These are phyloP conservation scores for Genyomyrus donnyi DNA, from an alignment of 2,113 vertebrate species.

Conservation along the genomic window DNA sequence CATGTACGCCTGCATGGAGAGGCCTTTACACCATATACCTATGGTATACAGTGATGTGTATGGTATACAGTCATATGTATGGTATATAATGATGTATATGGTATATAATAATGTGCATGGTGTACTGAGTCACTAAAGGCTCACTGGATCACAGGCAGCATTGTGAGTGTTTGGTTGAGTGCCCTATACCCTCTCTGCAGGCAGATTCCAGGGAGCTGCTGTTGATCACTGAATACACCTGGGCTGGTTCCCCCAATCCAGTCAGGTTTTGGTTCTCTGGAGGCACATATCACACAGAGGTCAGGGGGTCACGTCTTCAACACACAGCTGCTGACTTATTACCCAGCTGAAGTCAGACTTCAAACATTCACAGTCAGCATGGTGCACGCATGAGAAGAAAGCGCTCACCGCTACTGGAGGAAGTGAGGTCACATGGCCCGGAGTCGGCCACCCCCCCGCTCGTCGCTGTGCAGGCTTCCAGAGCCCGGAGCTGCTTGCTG, in stretches of 20 bases:
- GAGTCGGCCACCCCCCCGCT: conserved; percentile 51
- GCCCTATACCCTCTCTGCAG: conserved; percentile 62
- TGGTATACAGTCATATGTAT: not conserved
- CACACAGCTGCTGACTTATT: not conserved
- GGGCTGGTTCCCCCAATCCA: conserved; percentile 60
- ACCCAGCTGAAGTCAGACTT: not conserved
- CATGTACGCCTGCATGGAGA: not conserved
- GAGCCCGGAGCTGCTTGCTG: conserved; percentile 59
- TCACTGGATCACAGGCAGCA: not conserved
- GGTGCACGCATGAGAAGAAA: not conserved
- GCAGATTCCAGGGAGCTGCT: conserved; percentile 59
- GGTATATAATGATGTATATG: not conserved
- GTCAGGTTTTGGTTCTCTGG: conserved; percentile 43
- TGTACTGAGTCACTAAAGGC: not conserved
- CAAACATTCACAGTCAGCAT: not conserved
- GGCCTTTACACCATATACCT: not conserved
- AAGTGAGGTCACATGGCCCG: conserved; percentile 2
- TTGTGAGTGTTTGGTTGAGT: not conserved
- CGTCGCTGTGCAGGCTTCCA: conserved; percentile 58
- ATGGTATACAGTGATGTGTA: not conserved
- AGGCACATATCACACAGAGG: not conserved
- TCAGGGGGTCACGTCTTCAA: not conserved
- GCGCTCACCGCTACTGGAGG: conserved; percentile 16
- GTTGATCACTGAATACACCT: conserved; percentile 67
- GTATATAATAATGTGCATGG: not conserved